phyloP scores from a whole-genome alignment of 2,113 vertebrate species.

The Todiramphus saurophagus region DNA sequence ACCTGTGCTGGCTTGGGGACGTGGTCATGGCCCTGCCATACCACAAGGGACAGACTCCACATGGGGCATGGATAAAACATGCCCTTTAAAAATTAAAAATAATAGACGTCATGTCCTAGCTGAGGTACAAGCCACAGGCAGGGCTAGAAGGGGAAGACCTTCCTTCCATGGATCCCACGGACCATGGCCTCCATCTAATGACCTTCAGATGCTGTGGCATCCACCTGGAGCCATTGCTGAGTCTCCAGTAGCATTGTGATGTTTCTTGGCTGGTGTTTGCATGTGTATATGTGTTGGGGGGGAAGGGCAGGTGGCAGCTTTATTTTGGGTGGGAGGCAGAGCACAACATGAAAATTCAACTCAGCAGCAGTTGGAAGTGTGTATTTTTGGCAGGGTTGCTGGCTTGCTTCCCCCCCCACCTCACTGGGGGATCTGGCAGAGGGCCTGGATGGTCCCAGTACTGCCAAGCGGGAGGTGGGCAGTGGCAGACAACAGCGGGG shows the following conservation, averaged over 20 bases:
- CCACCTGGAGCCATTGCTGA: background rate
- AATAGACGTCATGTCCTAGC: background rate
- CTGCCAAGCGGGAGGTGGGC: background rate
- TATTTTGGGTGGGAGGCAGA: background rate
- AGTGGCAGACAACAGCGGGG: background rate
- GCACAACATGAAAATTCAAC: background rate
- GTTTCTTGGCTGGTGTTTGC: background rate
- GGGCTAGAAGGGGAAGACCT: background rate
- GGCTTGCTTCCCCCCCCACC: background rate
- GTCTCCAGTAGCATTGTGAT: fast-evolving
- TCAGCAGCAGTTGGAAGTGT: background rate
- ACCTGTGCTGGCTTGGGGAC: fast-evolving
- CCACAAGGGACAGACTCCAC: fast-evolving
- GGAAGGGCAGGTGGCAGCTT: background rate
- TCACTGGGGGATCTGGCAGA: background rate
- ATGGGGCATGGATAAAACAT: background rate
- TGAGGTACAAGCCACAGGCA: background rate
- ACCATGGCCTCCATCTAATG: background rate
- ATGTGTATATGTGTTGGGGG: fast-evolving
- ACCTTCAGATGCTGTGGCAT: background rate
- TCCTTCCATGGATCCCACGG: background rate
- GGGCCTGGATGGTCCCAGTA: background rate
- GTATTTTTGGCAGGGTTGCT: background rate
- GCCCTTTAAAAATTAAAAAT: background rate
- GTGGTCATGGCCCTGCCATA: fast-evolving